These are phyloP conservation scores for Neomonachus schauinslandi DNA, from an alignment of 2,113 vertebrate species.

Conservation along the genomic window DNA sequence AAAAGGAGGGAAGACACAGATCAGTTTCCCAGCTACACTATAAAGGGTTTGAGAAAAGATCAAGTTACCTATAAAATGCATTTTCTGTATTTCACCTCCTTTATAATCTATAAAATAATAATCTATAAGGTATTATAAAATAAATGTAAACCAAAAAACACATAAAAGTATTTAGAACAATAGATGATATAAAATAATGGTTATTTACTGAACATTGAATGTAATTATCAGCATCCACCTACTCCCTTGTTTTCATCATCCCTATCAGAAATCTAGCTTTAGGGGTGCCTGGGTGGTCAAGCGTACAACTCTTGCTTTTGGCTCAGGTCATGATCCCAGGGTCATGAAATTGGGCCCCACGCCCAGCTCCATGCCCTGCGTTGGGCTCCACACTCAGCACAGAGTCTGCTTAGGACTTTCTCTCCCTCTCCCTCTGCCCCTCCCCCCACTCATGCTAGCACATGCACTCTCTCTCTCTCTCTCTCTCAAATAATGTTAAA, in stretches of 20 bases:
- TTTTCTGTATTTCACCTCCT: background rate
- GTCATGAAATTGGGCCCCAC: too few relatives aligned
- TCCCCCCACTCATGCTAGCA: too few relatives aligned
- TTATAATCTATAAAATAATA: background rate
- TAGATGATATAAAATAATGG: background rate
- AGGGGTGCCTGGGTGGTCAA: background rate
- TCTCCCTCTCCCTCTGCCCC: too few relatives aligned
- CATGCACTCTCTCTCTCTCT: too few relatives aligned
- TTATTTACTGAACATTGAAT: background rate
- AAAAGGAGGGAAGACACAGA: background rate
- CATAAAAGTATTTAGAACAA: background rate
- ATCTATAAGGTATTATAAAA: background rate
- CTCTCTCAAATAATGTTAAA: too few relatives aligned
- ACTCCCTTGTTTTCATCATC: background rate
- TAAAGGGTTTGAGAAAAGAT: background rate
- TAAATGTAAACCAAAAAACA: background rate
- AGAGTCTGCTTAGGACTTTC: too few relatives aligned
- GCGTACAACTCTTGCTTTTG: too few relatives aligned
- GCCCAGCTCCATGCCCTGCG: too few relatives aligned
- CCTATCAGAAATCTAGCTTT: background rate
- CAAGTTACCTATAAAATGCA: background rate
- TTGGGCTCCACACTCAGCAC: too few relatives aligned
- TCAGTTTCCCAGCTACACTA: background rate
- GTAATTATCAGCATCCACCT: background rate
- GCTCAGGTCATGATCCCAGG: too few relatives aligned